These are phyloP conservation scores for Bagarius yarrelli DNA, from an alignment of 2,113 vertebrate species.

Conservation along the genomic window DNA sequence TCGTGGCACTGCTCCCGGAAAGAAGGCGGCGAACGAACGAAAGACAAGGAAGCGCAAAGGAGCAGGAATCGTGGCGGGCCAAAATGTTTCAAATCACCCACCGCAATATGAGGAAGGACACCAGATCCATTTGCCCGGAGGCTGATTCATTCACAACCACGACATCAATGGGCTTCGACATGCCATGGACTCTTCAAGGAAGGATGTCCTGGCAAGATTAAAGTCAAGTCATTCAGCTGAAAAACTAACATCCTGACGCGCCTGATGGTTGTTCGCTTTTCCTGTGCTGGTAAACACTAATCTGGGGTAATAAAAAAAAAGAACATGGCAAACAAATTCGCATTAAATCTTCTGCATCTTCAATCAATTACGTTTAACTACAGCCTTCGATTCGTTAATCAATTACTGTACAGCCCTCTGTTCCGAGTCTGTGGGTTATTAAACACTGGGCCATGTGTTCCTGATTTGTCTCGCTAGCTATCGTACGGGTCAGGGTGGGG, in stretches of 20 bases:
- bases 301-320: too few relatives aligned
- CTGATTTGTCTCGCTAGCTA: background rate
- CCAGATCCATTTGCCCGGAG: constrained; percentile 4
- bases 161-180: constrained; percentile 20
- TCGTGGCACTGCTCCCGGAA: constrained; percentile 4
- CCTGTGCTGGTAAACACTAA: background rate
- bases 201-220: constrained; percentile 4
- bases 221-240: background rate
- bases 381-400: background rate
- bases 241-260: background rate
- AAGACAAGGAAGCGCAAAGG: background rate
- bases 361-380: background rate
- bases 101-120: background rate
- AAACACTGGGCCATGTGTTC: constrained; percentile 21
- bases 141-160: constrained; percentile 24
- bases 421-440: background rate
- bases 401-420: background rate
- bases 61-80: constrained; percentile 8
- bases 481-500: constrained; percentile 6
- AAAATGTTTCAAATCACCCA: constrained; percentile 24
- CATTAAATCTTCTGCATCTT: background rate
- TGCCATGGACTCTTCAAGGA: constrained; percentile 7
- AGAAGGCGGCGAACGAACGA: constrained; percentile 13
- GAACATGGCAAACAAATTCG: background rate
- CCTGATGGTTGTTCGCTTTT: background rate